Base-by-base conservation (phyloP, 2,113 vertebrate genomes). In the Sterrhoptilus dennistouni region DNA sequence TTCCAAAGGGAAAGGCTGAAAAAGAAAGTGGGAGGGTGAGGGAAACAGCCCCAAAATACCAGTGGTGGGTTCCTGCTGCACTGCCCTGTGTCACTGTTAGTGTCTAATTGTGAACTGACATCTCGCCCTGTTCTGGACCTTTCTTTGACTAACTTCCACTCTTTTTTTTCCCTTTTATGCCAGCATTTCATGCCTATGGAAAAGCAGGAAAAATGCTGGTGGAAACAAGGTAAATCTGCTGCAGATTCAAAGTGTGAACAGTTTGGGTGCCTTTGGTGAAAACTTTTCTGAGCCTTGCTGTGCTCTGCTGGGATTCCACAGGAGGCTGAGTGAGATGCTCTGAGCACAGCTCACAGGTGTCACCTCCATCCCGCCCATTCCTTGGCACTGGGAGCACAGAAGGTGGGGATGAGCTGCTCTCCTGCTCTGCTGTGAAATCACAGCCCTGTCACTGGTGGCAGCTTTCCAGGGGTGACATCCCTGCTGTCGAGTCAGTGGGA, bases 171-270 rank as follows among this genome's bases (percentile, higher is more conserved):
- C 35, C 18, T 92, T 57, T 50, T 14, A 15, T 19, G 2, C 27
- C 85, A 99, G 99, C 99, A 0, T 99, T 99, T 93, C 99, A 99
- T 9, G 99, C 99, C 88, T 99, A 99, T 10, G 99, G 99, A 50
- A 99, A 99, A 97, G 97, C 98, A 16, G 99, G 99, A 79, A 99
- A 99, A 95, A 98, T 98, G 83, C 82, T 99, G 96, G 99, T 99
- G 97, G 99, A 99, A 96, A 99, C 98, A 53, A 99, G 99, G 99
- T 99, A 97, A 90, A 98, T 74, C 9, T 42, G 19, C 18, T 27
- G 0, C 69, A 57, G 71, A 5, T 40, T 79, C 49, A 6, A 60
- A 49, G 66, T 11, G 38, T 17, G 35, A 82, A 11, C 27, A 13
- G 60, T 93, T 83, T 60, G 60, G 15, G 22, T 89, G 52, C 61